Evolutionary conservation across 2,797 vertebrate species (phyloP).

Genomic region (Lacerta bilineata): DNA sequence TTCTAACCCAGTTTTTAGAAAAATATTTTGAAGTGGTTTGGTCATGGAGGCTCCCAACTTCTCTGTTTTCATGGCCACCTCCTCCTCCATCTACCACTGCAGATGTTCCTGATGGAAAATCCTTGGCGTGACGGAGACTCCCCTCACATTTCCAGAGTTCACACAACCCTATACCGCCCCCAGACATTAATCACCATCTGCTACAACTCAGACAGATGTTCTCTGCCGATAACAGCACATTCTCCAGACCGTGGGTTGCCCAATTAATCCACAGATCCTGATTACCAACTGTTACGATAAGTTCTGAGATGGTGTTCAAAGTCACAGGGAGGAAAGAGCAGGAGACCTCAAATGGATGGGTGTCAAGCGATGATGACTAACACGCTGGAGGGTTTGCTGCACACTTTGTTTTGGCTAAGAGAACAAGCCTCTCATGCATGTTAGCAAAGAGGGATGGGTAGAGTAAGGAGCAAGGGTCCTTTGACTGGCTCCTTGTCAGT

Average conservation of each 20-base stretch:
- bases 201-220: not conserved
- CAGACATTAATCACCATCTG: slow-evolving; percentile 1
- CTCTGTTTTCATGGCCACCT: not conserved
- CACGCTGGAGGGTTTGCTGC: not conserved
- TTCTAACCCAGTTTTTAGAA: not conserved
- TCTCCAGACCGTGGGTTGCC: not conserved
- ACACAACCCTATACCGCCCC: not conserved
- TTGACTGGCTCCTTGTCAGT: not conserved
- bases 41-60: not conserved
- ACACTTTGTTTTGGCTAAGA: not conserved
- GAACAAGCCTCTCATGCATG: too few relatives aligned
- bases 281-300: not conserved
- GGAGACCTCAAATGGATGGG: not conserved
- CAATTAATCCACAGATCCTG: slow-evolving; percentile 17
- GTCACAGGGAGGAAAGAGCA: not conserved
- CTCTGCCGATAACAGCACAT: not conserved
- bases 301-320: not conserved
- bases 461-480: not conserved
- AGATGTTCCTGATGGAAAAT: not conserved
- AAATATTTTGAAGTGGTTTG: not conserved
- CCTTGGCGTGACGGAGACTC: not conserved
- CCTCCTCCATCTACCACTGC: not conserved
- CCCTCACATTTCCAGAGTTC: not conserved
- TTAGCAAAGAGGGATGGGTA: not conserved
- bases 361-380: not conserved